Percentiles rank a stretch among this genome's conserved stretches.
phyloP scores from a whole-genome alignment of 2,113 vertebrate genomes.

The Microtus ochrogaster region DNA sequence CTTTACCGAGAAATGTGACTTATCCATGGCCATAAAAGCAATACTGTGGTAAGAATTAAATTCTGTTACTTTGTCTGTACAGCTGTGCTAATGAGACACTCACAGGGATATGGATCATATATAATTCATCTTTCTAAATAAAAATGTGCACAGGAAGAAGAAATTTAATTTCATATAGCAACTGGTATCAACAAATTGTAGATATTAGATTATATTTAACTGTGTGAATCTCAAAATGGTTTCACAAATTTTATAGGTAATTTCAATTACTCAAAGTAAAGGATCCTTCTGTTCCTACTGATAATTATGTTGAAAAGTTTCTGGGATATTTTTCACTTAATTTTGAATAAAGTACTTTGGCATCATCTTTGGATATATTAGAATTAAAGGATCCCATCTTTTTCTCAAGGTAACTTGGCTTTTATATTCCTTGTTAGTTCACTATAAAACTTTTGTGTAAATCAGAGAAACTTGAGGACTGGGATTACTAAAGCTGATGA shows the following conservation, averaged over 20 bases:
- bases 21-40: not conserved
- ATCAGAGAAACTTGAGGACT: not conserved
- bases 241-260: not conserved
- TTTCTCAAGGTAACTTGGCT: slow-evolving; percentile 17
- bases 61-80: not conserved
- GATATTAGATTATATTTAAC: slow-evolving; percentile 1
- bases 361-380: not conserved
- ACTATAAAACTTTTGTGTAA: not conserved
- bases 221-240: not conserved
- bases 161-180: slow-evolving; percentile 15
- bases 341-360: not conserved
- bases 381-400: not conserved
- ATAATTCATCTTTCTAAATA: not conserved
- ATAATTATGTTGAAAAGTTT: slow-evolving; percentile 20
- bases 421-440: not conserved
- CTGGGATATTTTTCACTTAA: slow-evolving; percentile 27
- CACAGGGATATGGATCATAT: not conserved
- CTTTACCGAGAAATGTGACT: not conserved
- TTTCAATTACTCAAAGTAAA: not conserved
- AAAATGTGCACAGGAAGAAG: not conserved
- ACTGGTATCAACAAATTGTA: not conserved
- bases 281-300: not conserved
- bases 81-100: not conserved
- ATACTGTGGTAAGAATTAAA: not conserved
- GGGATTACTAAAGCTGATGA: not conserved